Evolutionary conservation across 2,797 vertebrate species (phyloP), one percentile per base, ranked within the genome.

Genomic region (Micromesistius poutassou): DNA sequence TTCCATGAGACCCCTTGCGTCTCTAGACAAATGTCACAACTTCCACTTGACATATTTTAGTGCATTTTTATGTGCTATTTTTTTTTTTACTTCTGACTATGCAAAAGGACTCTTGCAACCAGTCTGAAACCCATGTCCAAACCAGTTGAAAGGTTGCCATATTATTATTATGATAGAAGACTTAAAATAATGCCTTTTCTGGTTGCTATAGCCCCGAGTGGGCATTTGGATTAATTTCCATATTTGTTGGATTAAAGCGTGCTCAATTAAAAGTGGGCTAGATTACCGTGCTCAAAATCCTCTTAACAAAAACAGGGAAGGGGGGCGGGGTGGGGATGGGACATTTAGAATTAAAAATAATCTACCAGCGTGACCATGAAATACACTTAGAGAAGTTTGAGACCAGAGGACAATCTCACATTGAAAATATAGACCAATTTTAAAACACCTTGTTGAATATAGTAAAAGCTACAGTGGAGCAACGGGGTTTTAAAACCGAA

Each of bases 61-160:
- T 95, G 94, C 94, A 94, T 95, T 93, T 71, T 93, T 90, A 92
- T 93, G 94, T 94, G 93, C 93, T 94, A 91, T 93, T 89, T 46
- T 91, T 94, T 91, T 93, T 89, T 46, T 91, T 89, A 91, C 89
- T 87, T 89, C 76, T 30, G 83, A 89, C 90, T 88, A 88, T 81
- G 88, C 87, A 84, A 91, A 75, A 92, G 84, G 87, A 89, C 86
- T 88, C 84, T 88, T 80, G 87, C 71, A 22, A 90, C 81, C 68
- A 79, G 83, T 87, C 82, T 85, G 86, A 90, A 89, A 93, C 86
- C 85, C 84, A 88, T 88, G 90, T 93, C 89, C 78, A 80, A 88
- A 91, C 82, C 82, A 84, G 86, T 78, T 91, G 86, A 90, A 90
- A 90, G 89, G 89, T 90, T 90, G 88, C 90, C 86, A 88, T 85